Base-by-base conservation (phyloP, 2,113 vertebrate species). In the Columba livia region DNA sequence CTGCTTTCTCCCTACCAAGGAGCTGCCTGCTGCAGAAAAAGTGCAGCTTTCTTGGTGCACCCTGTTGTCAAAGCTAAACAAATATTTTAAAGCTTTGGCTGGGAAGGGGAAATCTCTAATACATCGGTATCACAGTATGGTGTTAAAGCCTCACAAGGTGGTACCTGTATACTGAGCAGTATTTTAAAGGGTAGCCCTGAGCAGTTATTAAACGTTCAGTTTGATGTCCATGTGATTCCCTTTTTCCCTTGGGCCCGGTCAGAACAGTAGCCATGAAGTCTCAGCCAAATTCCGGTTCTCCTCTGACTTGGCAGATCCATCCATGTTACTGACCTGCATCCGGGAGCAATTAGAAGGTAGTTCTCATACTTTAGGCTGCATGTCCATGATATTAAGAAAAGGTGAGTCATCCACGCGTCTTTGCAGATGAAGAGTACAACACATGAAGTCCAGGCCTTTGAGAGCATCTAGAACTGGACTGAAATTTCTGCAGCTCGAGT, bases 41-140 rank as follows among this genome's bases (percentile, higher is more conserved):
- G 3, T 31, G 12, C 1, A 0, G 0, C 32, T 89, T 79, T 62
- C 57, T 32, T 64, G 14, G 26, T 87, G 26, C 6, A 28, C 18
- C 23, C 26, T 17, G 4, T 40, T 78, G 66, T 65, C 54, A 88
- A 44, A 93, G 38, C 53, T 77, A 20, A 85, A 75, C 56, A 81
- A 58, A 85, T 19, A 13, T 38, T 61, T 31, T 53, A 19, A 75
- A 82, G 66, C 31, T 87, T 74, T 48, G 32, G 4, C 58, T 86
- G 15, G 10, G 17, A 79, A 21, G 25, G 15, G 10, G 15, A 79
- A 25, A 23, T 89, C 17, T 73, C 10, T 57, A 50, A 12, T 77
- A 12, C 25, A 13, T 29, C 50, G 47, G 12, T 69, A 32, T 57
- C 79, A 18, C 28, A 15, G 20, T 26, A 15, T 51, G 56, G 29